A percentile compares a stretch with the other conserved stretches of the same genome.
phyloP scores from a whole-genome alignment of 2,113 vertebrate genomes.

The Crotalus tigris region DNA sequence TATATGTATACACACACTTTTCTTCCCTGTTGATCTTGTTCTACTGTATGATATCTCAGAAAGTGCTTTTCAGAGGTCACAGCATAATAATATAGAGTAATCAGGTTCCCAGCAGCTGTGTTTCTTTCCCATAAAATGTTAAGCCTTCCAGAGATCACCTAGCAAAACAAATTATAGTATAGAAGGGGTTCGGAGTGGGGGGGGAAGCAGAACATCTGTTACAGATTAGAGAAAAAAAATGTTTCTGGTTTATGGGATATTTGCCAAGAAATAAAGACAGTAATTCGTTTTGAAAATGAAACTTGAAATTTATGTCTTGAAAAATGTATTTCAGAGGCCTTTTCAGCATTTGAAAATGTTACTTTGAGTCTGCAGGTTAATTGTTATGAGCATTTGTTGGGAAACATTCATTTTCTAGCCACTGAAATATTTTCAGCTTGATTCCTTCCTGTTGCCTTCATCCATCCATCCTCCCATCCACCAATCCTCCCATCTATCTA shows the following conservation, averaged over 20 bases:
- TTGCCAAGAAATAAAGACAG: not conserved
- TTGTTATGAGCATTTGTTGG: not conserved
- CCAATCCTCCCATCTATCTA: no score
- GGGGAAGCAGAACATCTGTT: not conserved
- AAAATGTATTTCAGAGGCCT: not conserved
- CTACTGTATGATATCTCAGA: not conserved
- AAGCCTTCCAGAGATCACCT: constrained; percentile 2
- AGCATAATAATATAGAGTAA: not conserved
- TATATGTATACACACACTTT: not conserved
- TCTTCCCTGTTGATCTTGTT: not conserved
- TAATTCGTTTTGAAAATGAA: not conserved
- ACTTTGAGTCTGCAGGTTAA: not conserved
- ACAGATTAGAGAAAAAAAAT: not conserved
- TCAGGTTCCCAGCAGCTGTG: not conserved
- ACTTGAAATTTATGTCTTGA: not conserved
- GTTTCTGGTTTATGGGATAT: not conserved
- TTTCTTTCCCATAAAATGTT: not conserved
- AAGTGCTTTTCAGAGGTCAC: not conserved
- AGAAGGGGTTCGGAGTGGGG: not conserved
- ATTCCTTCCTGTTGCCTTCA: not conserved
- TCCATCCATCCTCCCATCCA: no score
- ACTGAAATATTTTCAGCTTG: not conserved
- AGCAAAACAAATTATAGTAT: not conserved
- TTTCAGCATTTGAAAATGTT: not conserved
- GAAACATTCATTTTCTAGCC: not conserved